These are phyloP conservation scores for Sericinus montela DNA, from an alignment of 2,888 invertebrate species.

Conservation along the genomic window DNA sequence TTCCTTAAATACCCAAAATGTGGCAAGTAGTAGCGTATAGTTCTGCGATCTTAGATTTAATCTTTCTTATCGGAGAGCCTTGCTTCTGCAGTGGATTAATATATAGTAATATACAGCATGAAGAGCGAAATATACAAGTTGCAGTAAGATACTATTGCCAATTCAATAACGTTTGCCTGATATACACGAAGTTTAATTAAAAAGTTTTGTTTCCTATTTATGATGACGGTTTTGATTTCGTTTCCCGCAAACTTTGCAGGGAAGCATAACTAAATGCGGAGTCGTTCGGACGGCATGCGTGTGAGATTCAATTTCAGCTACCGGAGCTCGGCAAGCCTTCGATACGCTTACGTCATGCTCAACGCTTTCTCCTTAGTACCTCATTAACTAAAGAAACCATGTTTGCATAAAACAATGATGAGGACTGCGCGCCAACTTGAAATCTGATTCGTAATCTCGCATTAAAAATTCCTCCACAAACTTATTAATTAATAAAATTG, in stretches of 20 bases:
- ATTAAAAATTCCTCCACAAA: conserved; percentile 6
- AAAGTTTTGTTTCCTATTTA: no score
- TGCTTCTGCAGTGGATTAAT: no score
- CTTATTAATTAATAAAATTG: conserved; percentile 18
- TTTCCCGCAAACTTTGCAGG: conserved; percentile 26
- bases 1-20: no score
- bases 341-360: conserved; percentile 41
- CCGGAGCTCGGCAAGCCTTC: conserved; percentile 37
- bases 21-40: no score
- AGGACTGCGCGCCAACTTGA: conserved; percentile 34
- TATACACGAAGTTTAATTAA: no score
- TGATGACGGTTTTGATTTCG: no score
- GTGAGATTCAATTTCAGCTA: conserved; percentile 65
- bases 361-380: conserved; percentile 50
- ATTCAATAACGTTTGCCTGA: no score
- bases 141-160: no score
- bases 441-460: conserved; percentile 41
- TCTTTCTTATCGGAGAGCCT: no score
- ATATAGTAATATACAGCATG: no score
- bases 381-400: conserved; percentile 60
- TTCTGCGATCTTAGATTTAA: no score
- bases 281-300: conserved; percentile 52
- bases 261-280: conserved; percentile 61
- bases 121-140: no score
- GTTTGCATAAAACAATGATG: conserved; percentile 48